Evolutionary conservation across 1,140 invertebrate genomes (phyloP), one percentile per base, ranked within the genome.

Genomic region (Drosophila serrata): DNA sequence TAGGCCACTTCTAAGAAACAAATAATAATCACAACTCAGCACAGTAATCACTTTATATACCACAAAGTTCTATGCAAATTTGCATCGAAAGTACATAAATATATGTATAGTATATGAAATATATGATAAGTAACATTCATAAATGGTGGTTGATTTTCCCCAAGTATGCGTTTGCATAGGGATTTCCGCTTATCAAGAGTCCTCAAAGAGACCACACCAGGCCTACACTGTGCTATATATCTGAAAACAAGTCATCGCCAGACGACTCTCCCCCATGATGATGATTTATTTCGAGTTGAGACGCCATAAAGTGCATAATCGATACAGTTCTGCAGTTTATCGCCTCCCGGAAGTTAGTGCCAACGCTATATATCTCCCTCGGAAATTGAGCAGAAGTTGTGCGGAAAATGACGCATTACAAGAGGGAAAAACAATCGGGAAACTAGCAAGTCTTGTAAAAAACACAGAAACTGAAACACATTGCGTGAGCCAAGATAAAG

Each of bases 341-440:
- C 74, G 73, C 48, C 45, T 43, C 17, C 62, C 74, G 73, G 74
- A 77, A 77, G 48, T 65, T 65, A 40, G 8, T 37, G 29, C 27
- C 22, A 33, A 6, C 42, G 13, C 43, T 39, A 22, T 19, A 59
- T 49, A 37, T 39, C 35, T 48, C 6, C 15, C 49, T 53, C 31
- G 51, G 15, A 55, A 56, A 33, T 69, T 45, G 22, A 64, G 65
- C 77, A 62, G 72, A 76, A 76, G 59, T 35, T 56, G 48, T 65
- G 67, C 81, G 75, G 73, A 88, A 87, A 90, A 88, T 81, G 63
- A 81, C 80, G 77, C 70, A 74, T 80, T 81, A 62, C 49, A 67
- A 60, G 55, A 49, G 43, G 39, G 62, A 49, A 48, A 35, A 72
- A 37, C 43, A 70, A 51, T 42, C 64, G 75, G 80, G 85, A 90